Evolutionary conservation across 2,797 vertebrate species (phyloP).

Genomic region (Okamejei kenojei): DNA sequence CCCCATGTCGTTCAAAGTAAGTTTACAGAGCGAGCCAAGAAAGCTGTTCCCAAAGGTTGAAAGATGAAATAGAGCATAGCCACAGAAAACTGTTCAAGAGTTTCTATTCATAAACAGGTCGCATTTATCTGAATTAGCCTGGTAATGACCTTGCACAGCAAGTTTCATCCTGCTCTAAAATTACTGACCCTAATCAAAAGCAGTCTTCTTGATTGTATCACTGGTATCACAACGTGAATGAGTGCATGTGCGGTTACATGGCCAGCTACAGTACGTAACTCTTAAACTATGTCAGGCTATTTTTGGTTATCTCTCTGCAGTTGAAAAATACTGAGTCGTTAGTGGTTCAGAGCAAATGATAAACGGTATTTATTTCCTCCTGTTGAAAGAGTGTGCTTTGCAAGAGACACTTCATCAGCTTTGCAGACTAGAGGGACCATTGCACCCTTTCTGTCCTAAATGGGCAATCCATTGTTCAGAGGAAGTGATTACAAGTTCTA

Average conservation of each 20-base stretch:
- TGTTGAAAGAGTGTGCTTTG: background rate
- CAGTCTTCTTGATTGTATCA: constrained; percentile 23
- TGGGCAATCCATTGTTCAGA: too few species aligned
- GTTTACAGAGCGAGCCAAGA: constrained; percentile 33
- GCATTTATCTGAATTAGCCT: constrained; percentile 29
- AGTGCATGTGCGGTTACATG: background rate
- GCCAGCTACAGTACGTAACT: background rate
- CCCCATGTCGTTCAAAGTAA: constrained; percentile 18
- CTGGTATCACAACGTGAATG: background rate
- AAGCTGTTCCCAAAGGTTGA: constrained; percentile 7
- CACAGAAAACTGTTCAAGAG: background rate
- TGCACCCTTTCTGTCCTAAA: too few species aligned
- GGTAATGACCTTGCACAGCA: constrained; percentile 23
- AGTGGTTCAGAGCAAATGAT: background rate
- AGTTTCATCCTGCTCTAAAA: constrained; percentile 26
- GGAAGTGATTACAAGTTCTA: too few species aligned
- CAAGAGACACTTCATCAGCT: background rate
- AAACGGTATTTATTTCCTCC: background rate
- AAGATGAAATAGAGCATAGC: constrained; percentile 19
- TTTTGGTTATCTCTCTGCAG: background rate
- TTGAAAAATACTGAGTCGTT: background rate
- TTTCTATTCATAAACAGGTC: constrained; percentile 15
- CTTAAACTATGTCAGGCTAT: background rate
- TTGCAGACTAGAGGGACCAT: background rate
- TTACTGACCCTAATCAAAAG: constrained; percentile 28